Conservation (phyloP, 37 sponge, comb jelly and placozoan species). For the Beroe ovata region DNA sequence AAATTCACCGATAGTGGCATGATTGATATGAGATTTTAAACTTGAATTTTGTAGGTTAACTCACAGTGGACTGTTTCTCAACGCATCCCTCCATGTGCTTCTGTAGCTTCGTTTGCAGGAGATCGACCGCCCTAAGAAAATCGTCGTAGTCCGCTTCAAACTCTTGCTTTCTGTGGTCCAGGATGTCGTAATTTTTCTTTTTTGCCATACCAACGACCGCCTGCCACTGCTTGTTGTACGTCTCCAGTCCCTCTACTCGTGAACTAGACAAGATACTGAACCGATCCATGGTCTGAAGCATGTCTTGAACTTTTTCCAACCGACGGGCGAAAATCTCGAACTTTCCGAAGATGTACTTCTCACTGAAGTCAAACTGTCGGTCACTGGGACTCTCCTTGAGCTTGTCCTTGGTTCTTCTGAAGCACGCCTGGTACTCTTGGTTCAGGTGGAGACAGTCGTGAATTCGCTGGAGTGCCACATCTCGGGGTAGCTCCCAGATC, state of each 20-base stretch:
- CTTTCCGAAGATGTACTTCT: slow-evolving; percentile 99
- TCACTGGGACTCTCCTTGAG: slow-evolving; percentile 85
- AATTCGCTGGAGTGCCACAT: slow-evolving; percentile 77
- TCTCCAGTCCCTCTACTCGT: slow-evolving; percentile 92
- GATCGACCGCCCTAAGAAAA: slow-evolving; percentile 69
- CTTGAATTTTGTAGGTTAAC: too few relatives aligned
- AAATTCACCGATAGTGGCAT: too few relatives aligned
- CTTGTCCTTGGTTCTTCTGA: slow-evolving; percentile 85
- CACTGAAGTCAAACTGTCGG: slow-evolving; percentile 95
- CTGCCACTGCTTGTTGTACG: slow-evolving; percentile 74
- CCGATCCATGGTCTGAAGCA: slow-evolving; percentile 73
- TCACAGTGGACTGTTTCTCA: slow-evolving; percentile 29
- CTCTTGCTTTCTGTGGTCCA: slow-evolving; percentile 85
- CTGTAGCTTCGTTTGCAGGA: slow-evolving; percentile 40
- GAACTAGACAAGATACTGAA: slow-evolving; percentile 82
- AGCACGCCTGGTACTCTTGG: slow-evolving; percentile 91
- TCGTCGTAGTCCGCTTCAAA: slow-evolving; percentile 94
- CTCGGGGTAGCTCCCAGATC: slow-evolving; percentile 88
- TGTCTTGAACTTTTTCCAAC: slow-evolving; percentile 75
- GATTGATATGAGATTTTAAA: too few relatives aligned
- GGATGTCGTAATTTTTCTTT: slow-evolving; percentile 89
- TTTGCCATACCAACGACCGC: slow-evolving; percentile 76
- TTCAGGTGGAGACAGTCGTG: slow-evolving; percentile 83
- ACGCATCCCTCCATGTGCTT: slow-evolving; percentile 60
- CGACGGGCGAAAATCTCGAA: slow-evolving; percentile 90